Evolutionary conservation across 2,113 vertebrate genomes (phyloP).

Genomic region (Varanus komodoensis): DNA sequence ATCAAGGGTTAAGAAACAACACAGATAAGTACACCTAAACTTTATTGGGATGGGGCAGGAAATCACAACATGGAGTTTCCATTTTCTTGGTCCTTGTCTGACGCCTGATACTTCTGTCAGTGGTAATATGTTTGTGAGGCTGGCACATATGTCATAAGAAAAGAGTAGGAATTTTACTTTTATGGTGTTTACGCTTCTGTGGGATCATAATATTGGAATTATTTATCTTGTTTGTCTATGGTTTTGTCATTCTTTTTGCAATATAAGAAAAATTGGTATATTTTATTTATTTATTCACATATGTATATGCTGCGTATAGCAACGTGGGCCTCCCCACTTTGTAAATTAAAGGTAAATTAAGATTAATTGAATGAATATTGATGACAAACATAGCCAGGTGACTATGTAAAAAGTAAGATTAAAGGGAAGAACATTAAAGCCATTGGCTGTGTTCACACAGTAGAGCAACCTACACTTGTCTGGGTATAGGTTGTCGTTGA

Average conservation of each 20-base stretch:
- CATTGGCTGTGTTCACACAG: not conserved
- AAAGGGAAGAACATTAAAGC: constrained; percentile 52
- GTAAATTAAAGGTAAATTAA: not conserved
- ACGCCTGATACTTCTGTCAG: not conserved
- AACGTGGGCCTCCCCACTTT: too few species aligned
- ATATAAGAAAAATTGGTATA: not conserved
- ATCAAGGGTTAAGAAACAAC: not conserved
- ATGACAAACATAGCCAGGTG: not conserved
- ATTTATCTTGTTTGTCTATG: not conserved
- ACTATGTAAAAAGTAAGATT: not conserved
- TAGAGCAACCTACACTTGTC: too few species aligned
- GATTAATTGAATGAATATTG: not conserved
- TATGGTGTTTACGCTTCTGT: not conserved
- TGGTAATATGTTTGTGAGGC: not conserved
- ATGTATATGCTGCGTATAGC: too few species aligned
- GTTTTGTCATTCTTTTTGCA: not conserved
- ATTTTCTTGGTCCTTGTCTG: not conserved
- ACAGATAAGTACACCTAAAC: not conserved
- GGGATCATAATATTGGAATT: not conserved
- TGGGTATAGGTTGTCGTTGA: too few species aligned
- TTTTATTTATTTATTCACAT: too few species aligned
- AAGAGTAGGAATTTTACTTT: not conserved
- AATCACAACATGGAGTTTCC: not conserved
- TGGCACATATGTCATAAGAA: not conserved
- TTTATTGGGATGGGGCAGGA: not conserved